Evolutionary conservation across 2,113 vertebrate genomes (phyloP).

Genomic region (Prolemur simus): DNA sequence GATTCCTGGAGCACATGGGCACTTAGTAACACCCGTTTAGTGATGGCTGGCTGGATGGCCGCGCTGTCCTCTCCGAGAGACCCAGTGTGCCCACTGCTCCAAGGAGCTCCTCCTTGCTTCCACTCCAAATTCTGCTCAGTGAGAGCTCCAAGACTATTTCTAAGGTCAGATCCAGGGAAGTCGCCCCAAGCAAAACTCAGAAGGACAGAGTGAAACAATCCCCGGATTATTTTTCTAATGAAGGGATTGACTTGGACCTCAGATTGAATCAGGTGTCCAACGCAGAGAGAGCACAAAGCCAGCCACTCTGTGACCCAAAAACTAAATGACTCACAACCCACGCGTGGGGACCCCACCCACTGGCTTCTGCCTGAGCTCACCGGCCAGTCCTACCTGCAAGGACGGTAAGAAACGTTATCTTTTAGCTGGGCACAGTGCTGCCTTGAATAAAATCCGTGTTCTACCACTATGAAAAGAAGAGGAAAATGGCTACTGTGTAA

Average conservation of each 20-base stretch:
- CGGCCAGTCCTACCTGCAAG: background rate
- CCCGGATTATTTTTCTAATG: background rate
- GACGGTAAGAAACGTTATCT: background rate
- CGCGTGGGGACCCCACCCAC: background rate
- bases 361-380: background rate
- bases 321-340: background rate
- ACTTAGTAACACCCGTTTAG: background rate
- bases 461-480: background rate
- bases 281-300: background rate
- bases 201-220: background rate
- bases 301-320: background rate
- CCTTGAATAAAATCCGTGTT: background rate
- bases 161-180: background rate
- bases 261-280: background rate
- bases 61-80: background rate
- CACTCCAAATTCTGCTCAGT: background rate
- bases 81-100: background rate
- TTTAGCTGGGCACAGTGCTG: background rate
- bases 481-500: background rate
- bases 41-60: background rate
- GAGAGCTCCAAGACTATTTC: background rate
- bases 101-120: background rate
- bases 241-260: background rate
- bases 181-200: background rate
- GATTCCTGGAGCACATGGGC: too few species aligned